phyloP scores from a whole-genome alignment of 1,140 invertebrate genomes.

The Drosophila parabipectinata region DNA sequence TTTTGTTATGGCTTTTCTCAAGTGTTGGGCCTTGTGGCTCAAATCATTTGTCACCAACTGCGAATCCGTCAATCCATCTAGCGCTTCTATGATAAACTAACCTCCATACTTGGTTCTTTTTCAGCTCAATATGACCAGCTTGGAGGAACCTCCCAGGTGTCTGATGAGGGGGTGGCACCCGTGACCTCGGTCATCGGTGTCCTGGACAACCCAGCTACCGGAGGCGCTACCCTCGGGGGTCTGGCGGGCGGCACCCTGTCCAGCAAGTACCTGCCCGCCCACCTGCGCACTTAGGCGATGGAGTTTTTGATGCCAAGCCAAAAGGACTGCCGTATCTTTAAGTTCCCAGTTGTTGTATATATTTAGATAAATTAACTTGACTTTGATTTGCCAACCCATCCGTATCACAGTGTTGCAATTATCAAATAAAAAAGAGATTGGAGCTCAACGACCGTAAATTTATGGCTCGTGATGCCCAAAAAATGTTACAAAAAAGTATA shows the following conservation, averaged over 20 bases:
- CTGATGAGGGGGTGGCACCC: constrained; percentile 78
- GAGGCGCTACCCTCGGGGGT: constrained; percentile 1
- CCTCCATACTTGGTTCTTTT: constrained; percentile 11
- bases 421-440: constrained; percentile 20
- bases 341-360: constrained; percentile 33
- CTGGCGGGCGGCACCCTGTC: constrained; percentile 27
- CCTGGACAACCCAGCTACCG: constrained; percentile 47
- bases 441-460: background rate
- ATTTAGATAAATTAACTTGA: constrained; percentile 43
- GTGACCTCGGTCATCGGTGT: constrained; percentile 78
- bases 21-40: constrained; percentile 29
- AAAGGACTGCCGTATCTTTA: constrained; percentile 55
- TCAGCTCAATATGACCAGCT: constrained; percentile 82
- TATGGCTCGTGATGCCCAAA: constrained; percentile 19
- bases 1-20: constrained; percentile 22
- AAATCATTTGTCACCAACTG: constrained; percentile 40
- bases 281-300: constrained; percentile 41
- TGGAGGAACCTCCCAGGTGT: constrained; percentile 77
- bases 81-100: constrained; percentile 13
- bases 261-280: constrained; percentile 67
- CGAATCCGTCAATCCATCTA: constrained; percentile 2
- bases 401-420: constrained; percentile 27
- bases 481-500: constrained; percentile 45
- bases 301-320: background rate
- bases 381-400: constrained; percentile 11